Conservation (phyloP, 1,140 invertebrate species). For the Acromyrmex charruanus region DNA sequence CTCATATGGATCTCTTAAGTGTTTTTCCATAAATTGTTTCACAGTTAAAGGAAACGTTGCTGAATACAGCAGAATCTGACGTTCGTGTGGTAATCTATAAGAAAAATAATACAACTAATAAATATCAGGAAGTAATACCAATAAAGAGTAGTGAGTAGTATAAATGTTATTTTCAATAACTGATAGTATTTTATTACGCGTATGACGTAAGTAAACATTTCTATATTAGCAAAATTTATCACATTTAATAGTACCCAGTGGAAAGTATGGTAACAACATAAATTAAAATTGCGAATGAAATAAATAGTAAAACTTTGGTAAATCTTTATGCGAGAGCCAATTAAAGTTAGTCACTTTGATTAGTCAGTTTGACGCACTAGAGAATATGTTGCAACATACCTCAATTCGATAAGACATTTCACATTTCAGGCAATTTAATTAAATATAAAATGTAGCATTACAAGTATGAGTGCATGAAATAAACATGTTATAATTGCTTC, state of each 20-base stretch:
- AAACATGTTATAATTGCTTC: not conserved
- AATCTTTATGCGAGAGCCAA: conserved; percentile 1
- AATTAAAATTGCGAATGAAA: not conserved
- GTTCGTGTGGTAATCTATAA: conserved; percentile 94
- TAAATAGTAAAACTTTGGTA: not conserved
- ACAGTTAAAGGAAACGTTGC: conserved; percentile 99
- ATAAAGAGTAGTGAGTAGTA: not conserved
- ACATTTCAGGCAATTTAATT: conserved; percentile 7
- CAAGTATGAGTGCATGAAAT: not conserved
- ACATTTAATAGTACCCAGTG: not conserved
- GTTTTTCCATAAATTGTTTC: conserved; percentile 99
- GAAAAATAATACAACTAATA: conserved; percentile 20
- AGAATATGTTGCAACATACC: not conserved
- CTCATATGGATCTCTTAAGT: conserved; percentile 98
- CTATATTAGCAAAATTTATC: not conserved
- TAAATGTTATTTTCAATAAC: not conserved
- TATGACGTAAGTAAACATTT: not conserved
- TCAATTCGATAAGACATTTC: not conserved
- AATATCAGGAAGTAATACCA: not conserved
- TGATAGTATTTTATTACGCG: not conserved
- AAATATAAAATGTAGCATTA: not conserved
- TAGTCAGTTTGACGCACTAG: not conserved
- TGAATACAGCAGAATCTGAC: conserved; percentile 99
- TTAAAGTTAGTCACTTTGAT: conserved; percentile 29
- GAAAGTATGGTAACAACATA: not conserved